phyloP scores from a whole-genome alignment of 2,888 invertebrate genomes.

The Ptilodon capucinus region DNA sequence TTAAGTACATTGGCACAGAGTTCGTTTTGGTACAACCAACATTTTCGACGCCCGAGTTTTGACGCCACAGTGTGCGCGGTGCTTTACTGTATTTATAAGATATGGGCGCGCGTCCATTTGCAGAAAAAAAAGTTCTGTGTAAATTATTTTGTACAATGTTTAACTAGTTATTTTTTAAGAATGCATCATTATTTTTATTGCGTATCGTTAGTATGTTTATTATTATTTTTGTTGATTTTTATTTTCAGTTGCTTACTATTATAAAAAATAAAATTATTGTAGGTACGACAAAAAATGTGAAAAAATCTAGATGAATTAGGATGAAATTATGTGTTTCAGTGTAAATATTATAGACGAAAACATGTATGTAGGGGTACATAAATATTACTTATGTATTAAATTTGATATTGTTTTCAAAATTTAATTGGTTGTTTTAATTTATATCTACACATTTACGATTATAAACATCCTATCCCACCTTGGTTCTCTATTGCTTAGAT shows the following conservation, averaged over 20 bases:
- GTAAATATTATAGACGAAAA: conserved; percentile 79
- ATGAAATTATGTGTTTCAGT: conserved; percentile 77
- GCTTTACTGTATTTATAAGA: conserved; percentile 50
- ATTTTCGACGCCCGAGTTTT: too few relatives aligned
- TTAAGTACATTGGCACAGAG: too few relatives aligned
- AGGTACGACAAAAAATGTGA: conserved; percentile 67
- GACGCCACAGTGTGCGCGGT: too few relatives aligned
- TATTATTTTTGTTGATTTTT: conserved; percentile 65
- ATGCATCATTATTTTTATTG: conserved; percentile 65
- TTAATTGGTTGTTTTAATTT: conserved; percentile 68
- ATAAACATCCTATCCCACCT: conserved; percentile 2
- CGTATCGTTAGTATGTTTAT: conserved; percentile 44
- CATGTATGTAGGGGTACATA: conserved; percentile 81
- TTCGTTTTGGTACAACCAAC: too few relatives aligned
- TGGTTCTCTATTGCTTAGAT: too few relatives aligned
- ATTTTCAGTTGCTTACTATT: conserved; percentile 71
- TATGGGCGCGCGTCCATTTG: conserved; percentile 36
- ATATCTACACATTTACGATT: background rate
- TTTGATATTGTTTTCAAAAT: conserved; percentile 83
- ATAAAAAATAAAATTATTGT: conserved; percentile 50
- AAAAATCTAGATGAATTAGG: conserved; percentile 64
- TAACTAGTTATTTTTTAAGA: conserved; percentile 51
- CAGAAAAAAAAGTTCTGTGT: conserved; percentile 50
- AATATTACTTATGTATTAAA: conserved; percentile 82
- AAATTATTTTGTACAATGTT: conserved; percentile 77